Evolutionary conservation across 92 coral and sea anemone genomes (phyloP), one percentile per base, ranked within the genome.

Genomic region (Heliopora coerulea): DNA sequence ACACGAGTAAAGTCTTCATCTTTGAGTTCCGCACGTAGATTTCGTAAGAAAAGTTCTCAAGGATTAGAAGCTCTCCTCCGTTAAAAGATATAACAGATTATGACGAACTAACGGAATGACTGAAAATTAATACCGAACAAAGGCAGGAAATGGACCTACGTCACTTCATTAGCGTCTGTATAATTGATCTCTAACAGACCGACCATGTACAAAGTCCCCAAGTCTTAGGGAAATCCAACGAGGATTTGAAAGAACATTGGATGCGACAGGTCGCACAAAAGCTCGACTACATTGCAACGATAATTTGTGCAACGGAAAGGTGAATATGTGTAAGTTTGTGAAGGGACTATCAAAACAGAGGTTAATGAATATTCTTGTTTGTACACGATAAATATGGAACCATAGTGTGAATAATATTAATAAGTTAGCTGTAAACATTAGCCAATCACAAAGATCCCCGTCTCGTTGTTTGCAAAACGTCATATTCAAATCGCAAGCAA

Each of bases 401-500:
- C 52, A 46, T 46, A 15, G 2, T 15, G 52, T 46, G 52, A 46
- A 8, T 2, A 46, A 37, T 37, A 6, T 2, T 46, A 46, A 46
- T 46, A 15, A 6, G 52, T 46, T 46, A 46, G 26, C 54, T 63
- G 19, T 28, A 37, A 40, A 63, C 37, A 37, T 63, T 52, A 8
- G 37, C 74, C 74, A 67, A 67, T 67, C 74, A 67, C 0, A 27
- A 26, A 67, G 11, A 19, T 58, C 74, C 74, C 8, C 41, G 74
- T 67, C 15, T 37, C n/a, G 42, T 12, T 42, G 72, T 26, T 65
- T 65, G 26, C 18, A 35, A 35, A 23, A 19, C n/a, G 27, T 15
- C 26, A 20, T 10, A 31, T 30, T 34, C 29, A 19, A 17, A 19
- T 10, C 1, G 40, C 49, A 19, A 4, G 0, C 23, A 40, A 20